These are phyloP conservation scores for Cyaniris semiargus DNA, from an alignment of 2,888 invertebrate species.

Conservation along the genomic window DNA sequence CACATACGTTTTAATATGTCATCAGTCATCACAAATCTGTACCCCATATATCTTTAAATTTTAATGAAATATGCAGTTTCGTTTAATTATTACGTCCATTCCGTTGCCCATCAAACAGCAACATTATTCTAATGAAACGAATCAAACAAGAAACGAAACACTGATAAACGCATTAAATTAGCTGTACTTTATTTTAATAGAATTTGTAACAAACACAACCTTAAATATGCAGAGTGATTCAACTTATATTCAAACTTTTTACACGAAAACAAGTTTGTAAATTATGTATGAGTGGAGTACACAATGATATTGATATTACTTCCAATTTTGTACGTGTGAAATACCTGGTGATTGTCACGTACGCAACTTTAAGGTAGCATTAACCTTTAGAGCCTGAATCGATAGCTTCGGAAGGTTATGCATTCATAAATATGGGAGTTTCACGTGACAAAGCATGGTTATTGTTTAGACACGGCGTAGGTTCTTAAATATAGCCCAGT, in stretches of 20 bases:
- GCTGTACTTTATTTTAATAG: too few species aligned
- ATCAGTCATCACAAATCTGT: too few species aligned
- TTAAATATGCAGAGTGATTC: too few species aligned
- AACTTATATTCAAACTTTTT: neutral
- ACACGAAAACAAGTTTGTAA: neutral
- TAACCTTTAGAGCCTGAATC: neutral
- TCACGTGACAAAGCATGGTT: neutral
- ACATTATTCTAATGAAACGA: too few species aligned
- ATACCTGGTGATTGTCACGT: neutral
- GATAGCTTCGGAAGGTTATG: neutral
- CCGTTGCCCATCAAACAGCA: too few species aligned
- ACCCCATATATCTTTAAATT: too few species aligned
- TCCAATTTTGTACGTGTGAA: slow-evolving; percentile 6
- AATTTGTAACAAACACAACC: too few species aligned
- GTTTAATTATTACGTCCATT: too few species aligned
- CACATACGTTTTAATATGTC: too few species aligned
- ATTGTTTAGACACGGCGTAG: neutral
- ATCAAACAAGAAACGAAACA: too few species aligned
- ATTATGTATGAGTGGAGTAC: slow-evolving; percentile 5
- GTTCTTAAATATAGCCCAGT: neutral
- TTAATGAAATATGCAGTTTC: too few species aligned
- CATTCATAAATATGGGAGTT: neutral
- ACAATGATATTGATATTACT: slow-evolving; percentile 13
- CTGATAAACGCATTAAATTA: too few species aligned
- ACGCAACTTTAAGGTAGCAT: neutral